Conservation (phyloP, 2,113 vertebrate genomes). For the Marmota flaviventris region DNA sequence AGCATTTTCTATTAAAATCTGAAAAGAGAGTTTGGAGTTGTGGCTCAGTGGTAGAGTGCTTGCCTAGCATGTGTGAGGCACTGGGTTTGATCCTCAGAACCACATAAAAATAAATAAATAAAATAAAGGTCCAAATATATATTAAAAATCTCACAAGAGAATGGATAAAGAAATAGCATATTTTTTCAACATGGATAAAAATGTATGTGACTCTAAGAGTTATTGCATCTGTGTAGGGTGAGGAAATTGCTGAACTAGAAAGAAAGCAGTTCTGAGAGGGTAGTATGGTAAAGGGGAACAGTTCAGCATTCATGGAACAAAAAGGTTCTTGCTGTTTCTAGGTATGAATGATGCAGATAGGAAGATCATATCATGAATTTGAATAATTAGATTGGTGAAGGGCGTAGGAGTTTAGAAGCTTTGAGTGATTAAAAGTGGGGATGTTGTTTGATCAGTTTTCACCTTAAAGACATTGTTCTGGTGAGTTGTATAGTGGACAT, state of each 20-base stretch:
- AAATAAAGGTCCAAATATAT: conserved; percentile 39
- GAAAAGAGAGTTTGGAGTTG: neutral
- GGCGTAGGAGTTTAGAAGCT: neutral
- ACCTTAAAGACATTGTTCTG: conserved; percentile 23
- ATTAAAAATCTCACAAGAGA: neutral
- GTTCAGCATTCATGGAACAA: neutral
- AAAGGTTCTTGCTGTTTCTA: conserved; percentile 35
- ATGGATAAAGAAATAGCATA: neutral
- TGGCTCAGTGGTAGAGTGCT: neutral
- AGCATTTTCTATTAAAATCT: too few species aligned
- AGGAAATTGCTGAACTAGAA: neutral
- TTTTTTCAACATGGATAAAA: neutral
- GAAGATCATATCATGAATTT: conserved; percentile 21
- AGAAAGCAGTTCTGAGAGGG: neutral
- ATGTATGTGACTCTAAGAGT: conserved; percentile 20
- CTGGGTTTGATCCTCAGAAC: too few species aligned
- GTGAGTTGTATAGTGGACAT: conserved; percentile 26
- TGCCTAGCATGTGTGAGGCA: too few species aligned
- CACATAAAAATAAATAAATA: neutral
- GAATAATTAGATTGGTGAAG: neutral
- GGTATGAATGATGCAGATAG: neutral
- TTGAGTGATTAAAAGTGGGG: conserved; percentile 6
- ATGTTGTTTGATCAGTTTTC: conserved; percentile 41
- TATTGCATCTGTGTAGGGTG: neutral
- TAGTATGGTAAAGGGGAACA: neutral